These are phyloP conservation scores for Ricordea florida DNA, from an alignment of 92 coral and sea anemone species.

Conservation along the genomic window DNA sequence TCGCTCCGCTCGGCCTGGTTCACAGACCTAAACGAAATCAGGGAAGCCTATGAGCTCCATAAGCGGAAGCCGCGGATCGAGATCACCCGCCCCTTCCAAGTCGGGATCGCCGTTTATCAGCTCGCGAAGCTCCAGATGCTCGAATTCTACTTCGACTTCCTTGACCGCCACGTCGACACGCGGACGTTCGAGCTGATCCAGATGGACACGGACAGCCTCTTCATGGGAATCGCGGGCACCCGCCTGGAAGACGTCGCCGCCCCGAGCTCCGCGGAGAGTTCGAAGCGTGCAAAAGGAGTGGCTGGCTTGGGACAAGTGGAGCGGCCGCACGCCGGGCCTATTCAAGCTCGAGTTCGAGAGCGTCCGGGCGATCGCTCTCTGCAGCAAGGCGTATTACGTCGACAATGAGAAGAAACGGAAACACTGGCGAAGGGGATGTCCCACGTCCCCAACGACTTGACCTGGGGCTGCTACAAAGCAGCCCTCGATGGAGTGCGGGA, in stretches of 20 bases:
- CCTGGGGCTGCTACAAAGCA: background rate
- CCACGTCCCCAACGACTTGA: background rate
- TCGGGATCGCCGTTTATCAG: too few relatives aligned
- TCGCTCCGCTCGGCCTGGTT: too few relatives aligned
- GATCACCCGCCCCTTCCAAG: too few relatives aligned
- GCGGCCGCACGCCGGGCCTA: background rate
- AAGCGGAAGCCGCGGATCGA: too few relatives aligned
- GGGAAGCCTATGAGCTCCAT: too few relatives aligned
- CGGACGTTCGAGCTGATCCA: too few relatives aligned
- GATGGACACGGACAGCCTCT: too few relatives aligned
- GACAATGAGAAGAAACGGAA: background rate
- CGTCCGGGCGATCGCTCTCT: background rate
- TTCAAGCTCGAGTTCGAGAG: background rate
- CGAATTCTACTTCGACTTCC: too few relatives aligned
- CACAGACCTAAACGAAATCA: too few relatives aligned
- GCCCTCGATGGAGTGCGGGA: background rate
- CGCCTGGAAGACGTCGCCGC: background rate
- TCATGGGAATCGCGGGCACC: background rate
- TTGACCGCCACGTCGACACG: too few relatives aligned
- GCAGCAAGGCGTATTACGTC: background rate
- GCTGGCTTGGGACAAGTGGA: background rate
- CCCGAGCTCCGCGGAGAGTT: background rate
- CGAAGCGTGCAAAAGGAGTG: background rate
- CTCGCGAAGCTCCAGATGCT: too few relatives aligned
- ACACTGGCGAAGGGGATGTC: background rate